These are phyloP conservation scores for Lasioglossum oenotherae DNA, from an alignment of 2,888 invertebrate genomes.

Conservation along the genomic window DNA sequence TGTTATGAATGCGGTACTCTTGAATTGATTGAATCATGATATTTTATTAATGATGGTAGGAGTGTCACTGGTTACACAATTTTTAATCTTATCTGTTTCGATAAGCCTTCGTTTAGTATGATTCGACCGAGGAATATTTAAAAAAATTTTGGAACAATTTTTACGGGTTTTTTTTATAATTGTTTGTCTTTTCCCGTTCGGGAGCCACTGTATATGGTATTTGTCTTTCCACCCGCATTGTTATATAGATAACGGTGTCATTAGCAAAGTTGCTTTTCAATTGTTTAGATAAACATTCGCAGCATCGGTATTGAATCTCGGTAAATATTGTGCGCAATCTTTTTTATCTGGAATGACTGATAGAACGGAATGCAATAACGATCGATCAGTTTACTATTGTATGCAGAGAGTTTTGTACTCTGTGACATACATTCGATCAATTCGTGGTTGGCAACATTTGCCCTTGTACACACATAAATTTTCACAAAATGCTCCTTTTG, in stretches of 20 bases:
- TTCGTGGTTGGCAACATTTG: background rate
- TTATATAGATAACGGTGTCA: background rate
- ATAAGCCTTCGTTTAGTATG: background rate
- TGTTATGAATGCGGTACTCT: background rate
- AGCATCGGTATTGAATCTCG: background rate
- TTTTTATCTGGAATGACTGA: background rate
- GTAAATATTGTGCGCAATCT: background rate
- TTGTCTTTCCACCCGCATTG: background rate
- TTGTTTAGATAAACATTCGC: background rate
- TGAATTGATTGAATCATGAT: background rate
- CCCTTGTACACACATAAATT: background rate
- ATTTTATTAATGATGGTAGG: background rate
- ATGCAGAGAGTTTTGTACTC: background rate
- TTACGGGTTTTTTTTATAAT: background rate
- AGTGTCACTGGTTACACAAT: background rate
- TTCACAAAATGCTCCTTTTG: too few relatives aligned
- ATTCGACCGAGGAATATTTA: background rate
- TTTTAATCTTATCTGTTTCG: conserved; percentile 11
- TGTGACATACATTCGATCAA: conserved; percentile 24
- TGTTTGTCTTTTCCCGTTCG: background rate
- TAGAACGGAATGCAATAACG: background rate
- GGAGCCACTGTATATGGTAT: background rate
- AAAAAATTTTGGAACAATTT: background rate
- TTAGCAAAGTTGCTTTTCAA: background rate
- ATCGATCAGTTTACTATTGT: background rate